Evolutionary conservation across 2,113 vertebrate genomes (phyloP).

Genomic region (Caracal caracal): DNA sequence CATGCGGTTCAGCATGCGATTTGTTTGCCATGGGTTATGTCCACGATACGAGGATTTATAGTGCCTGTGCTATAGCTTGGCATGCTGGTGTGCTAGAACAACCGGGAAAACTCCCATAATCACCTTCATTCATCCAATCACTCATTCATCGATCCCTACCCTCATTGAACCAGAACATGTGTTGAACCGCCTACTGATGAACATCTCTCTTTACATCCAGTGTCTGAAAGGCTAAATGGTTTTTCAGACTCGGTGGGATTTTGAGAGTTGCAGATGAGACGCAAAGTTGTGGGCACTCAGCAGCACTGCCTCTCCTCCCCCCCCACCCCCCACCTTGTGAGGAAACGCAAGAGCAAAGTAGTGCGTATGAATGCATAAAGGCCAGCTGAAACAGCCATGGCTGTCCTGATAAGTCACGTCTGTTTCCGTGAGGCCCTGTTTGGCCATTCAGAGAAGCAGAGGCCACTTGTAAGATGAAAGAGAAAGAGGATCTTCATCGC

Average conservation of each 20-base stretch:
- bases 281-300: constrained; percentile 43
- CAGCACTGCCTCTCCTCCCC: not conserved
- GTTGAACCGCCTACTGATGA: constrained; percentile 77
- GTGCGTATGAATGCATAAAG: constrained; percentile 67
- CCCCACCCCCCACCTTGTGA: not conserved
- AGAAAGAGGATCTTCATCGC: not conserved
- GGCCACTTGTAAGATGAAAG: constrained; percentile 26
- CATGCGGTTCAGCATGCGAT: constrained; percentile 23
- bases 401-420: not conserved
- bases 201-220: constrained; percentile 76
- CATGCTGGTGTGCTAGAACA: constrained; percentile 65
- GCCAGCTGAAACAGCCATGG: constrained; percentile 32
- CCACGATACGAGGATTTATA: constrained; percentile 20
- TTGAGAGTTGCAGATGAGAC: constrained; percentile 62
- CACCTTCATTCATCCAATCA: constrained; percentile 69
- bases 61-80: constrained; percentile 58
- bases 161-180: constrained; percentile 57
- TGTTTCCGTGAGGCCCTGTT: not conserved
- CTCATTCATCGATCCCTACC: constrained; percentile 61
- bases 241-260: constrained; percentile 63
- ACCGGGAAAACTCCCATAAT: constrained; percentile 52
- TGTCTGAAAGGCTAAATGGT: constrained; percentile 66
- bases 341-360: constrained; percentile 47
- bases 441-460: constrained; percentile 9
- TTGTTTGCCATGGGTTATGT: constrained; percentile 31